These are phyloP conservation scores for Euglossa dilemma DNA, from an alignment of 1,140 invertebrate species.

Conservation along the genomic window DNA sequence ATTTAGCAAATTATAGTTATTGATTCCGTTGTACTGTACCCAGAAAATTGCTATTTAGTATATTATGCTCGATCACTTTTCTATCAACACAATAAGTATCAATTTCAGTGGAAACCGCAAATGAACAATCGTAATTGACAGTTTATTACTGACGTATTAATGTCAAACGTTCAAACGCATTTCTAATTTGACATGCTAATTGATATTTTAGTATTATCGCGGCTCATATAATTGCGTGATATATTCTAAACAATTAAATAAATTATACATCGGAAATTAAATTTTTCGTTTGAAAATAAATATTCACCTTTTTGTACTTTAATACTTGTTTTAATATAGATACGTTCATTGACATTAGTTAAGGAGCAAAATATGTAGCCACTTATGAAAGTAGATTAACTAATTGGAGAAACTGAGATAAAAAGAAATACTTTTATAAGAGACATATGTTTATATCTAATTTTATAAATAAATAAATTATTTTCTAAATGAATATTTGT, in stretches of 20 bases:
- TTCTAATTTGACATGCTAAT: background rate
- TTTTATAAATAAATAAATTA: too few relatives aligned
- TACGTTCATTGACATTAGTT: too few relatives aligned
- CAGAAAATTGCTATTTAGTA: background rate
- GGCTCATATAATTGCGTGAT: background rate
- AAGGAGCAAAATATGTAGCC: too few relatives aligned
- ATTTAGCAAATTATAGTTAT: background rate
- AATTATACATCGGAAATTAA: too few relatives aligned
- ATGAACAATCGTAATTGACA: slow-evolving; percentile 9
- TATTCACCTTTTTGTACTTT: background rate
- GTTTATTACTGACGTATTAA: background rate
- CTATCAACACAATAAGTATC: background rate
- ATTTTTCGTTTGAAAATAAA: background rate
- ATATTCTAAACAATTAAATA: background rate
- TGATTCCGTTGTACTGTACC: background rate
- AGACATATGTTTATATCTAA: too few relatives aligned
- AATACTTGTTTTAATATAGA: background rate
- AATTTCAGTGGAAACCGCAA: background rate
- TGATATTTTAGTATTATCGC: background rate
- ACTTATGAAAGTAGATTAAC: too few relatives aligned
- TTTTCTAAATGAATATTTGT: too few relatives aligned
- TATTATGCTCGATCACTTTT: background rate
- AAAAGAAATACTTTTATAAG: too few relatives aligned
- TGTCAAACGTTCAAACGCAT: background rate
- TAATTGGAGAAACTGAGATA: too few relatives aligned